phyloP scores from a whole-genome alignment of 2,113 vertebrate species.

The Lepus timidus region DNA sequence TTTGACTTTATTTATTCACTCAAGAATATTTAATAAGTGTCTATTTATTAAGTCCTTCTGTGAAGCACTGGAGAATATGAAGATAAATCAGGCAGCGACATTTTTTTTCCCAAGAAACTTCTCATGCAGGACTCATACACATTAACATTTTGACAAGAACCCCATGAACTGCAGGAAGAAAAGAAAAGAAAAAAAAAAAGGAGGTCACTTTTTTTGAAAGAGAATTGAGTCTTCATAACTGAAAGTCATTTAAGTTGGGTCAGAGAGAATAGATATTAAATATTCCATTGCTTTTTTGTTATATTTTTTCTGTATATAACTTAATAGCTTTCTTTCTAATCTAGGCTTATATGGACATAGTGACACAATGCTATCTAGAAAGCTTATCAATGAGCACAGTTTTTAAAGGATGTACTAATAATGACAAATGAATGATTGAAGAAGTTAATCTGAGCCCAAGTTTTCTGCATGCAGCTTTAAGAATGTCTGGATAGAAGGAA shows the following conservation, averaged over 20 bases:
- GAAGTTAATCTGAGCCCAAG: conserved; percentile 69
- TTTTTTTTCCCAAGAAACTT: background rate
- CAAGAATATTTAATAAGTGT: conserved; percentile 24
- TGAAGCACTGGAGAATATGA: background rate
- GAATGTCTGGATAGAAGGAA: conserved; percentile 80
- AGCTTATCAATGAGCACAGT: background rate
- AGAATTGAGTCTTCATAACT: conserved; percentile 18
- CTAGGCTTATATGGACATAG: background rate
- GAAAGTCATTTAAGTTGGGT: background rate
- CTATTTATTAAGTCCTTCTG: background rate
- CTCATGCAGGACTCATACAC: background rate
- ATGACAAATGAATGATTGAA: conserved; percentile 54
- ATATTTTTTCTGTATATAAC: background rate
- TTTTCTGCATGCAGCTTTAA: conserved; percentile 80
- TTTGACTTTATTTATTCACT: conserved; percentile 55
- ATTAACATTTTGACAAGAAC: background rate
- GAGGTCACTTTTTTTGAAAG: conserved; percentile 16
- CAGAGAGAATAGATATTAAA: conserved; percentile 4
- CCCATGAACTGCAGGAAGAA: background rate
- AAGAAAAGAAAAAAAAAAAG: background rate
- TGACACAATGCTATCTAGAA: background rate
- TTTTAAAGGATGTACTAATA: conserved; percentile 45
- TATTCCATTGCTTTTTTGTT: background rate
- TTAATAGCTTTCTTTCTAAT: background rate
- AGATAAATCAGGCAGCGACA: background rate